Conservation (phyloP, 2,888 invertebrate species). For the Sinelater perroti region DNA sequence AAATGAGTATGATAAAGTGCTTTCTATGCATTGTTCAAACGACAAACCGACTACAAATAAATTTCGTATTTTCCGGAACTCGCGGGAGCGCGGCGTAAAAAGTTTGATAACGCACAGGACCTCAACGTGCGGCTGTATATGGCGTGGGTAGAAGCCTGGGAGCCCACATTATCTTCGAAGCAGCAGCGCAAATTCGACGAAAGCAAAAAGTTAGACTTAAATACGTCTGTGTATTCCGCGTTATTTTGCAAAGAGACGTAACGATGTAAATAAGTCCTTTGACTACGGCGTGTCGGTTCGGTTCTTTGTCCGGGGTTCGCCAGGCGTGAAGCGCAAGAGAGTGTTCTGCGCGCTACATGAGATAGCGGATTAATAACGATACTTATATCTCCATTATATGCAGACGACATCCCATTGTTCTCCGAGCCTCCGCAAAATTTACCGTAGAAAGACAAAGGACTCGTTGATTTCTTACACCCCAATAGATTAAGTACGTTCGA, state of each 20-base stretch:
- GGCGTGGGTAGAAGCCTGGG: not conserved
- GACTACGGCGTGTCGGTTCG: constrained; percentile 48
- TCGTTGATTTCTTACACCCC: constrained; percentile 33
- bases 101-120: constrained; percentile 15
- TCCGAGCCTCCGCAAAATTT: constrained; percentile 36
- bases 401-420: constrained; percentile 49
- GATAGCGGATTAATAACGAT: constrained; percentile 52
- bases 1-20: constrained; percentile 6
- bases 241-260: constrained; percentile 43
- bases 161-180: constrained; percentile 27
- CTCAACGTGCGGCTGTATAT: constrained; percentile 13
- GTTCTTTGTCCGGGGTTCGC: constrained; percentile 51
- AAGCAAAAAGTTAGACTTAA: constrained; percentile 35
- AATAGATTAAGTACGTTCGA: constrained; percentile 31
- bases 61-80: constrained; percentile 3
- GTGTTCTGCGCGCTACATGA: constrained; percentile 44
- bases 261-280: constrained; percentile 48
- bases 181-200: constrained; percentile 27
- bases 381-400: constrained; percentile 52
- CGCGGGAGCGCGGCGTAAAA: constrained; percentile 7
- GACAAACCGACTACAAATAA: constrained; percentile 7
- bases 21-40: constrained; percentile 2
- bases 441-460: constrained; percentile 33
- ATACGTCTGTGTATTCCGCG: constrained; percentile 33
- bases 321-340: constrained; percentile 52